phyloP scores from a whole-genome alignment of 37 sponge, comb jelly and placozoan species.

The Crambe crambe region DNA sequence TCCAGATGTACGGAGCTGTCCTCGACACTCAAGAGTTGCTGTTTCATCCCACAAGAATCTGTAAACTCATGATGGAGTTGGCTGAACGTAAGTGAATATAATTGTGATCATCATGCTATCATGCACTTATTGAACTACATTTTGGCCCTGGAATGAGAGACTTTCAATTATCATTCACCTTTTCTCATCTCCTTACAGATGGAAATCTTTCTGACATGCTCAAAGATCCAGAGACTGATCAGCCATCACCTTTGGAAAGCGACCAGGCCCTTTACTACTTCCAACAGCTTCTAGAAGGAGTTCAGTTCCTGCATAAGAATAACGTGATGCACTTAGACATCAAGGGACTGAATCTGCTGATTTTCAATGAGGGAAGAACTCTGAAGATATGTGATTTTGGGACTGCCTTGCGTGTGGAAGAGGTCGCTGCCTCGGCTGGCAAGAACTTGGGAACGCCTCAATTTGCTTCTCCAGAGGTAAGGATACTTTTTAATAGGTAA shows the following conservation, averaged over 20 bases:
- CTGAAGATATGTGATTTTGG: slow-evolving; percentile 64
- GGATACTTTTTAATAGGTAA: neutral
- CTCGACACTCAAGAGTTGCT: slow-evolving; percentile 5
- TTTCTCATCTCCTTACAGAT: slow-evolving; percentile 1
- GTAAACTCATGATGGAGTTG: slow-evolving; percentile 48
- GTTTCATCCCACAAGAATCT: neutral
- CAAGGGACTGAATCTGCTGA: slow-evolving; percentile 49
- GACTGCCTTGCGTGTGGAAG: slow-evolving; percentile 28
- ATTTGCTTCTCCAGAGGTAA: slow-evolving; percentile 64
- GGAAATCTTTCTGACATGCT: slow-evolving; percentile 23
- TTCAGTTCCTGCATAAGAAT: slow-evolving; percentile 37
- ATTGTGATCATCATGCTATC: too few relatives aligned
- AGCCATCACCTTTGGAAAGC: slow-evolving; percentile 4
- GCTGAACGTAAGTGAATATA: slow-evolving; percentile 37
- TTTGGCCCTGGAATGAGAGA: too few relatives aligned
- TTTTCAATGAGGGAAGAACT: slow-evolving; percentile 39
- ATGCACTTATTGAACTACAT: too few relatives aligned
- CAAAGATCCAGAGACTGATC: neutral
- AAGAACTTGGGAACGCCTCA: slow-evolving; percentile 35
- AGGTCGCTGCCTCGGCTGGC: neutral
- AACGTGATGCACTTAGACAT: slow-evolving; percentile 42
- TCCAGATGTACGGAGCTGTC: slow-evolving; percentile 35
- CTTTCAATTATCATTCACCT: too few relatives aligned
- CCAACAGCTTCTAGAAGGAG: slow-evolving; percentile 46
- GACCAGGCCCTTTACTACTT: slow-evolving; percentile 53